Base-by-base conservation (phyloP, 2,888 invertebrate species). In the Pseudococcus viburni region DNA sequence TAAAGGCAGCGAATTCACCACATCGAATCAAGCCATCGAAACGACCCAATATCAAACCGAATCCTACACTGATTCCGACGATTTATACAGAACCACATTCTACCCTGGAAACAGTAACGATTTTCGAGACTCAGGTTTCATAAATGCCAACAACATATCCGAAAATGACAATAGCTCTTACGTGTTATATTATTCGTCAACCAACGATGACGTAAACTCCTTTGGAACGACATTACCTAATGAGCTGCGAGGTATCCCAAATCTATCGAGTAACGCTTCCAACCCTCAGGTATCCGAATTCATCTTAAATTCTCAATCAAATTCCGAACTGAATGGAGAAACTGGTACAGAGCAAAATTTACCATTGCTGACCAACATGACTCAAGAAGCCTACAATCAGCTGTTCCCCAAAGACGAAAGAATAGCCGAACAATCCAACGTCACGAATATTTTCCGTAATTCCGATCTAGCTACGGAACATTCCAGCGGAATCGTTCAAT, bases 321-420 rank as follows among this genome's bases (percentile, higher is more conserved):
- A 59, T 51, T 42, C 46, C 4, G 33, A 73, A 19, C 11, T 11
- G 22, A 33, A 64, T 5, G 84, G 51, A 0, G 85, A 89, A 89
- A 73, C 89, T 87, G 0, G 90, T 90, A 84, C 90, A 90, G 85
- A 90, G 90, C 42, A 90, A 91, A 2, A 89, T 90, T 91, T 93
- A 84, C 92, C 94, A 8, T 92, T 96, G 22, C 92, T 96, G 15
- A 96, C 95, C 51, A 92, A 93, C 88, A 93, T 94, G 90, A 95
- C 95, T 0, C 93, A 94, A n/a, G 93, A 94, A 90, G 94, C 94
- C 88, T 95, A 95, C 89, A 91, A 92, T 1, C 92, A 92, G 33
- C 90, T 93, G 22, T 93, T 93, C 17, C 89, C 86, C 51, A 89
- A 90, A 19, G 88, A 89, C 8, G 80, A 83, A 19, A 83, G 46